Evolutionary conservation across 2,113 vertebrate genomes (phyloP).

Genomic region (Clupea harengus): DNA sequence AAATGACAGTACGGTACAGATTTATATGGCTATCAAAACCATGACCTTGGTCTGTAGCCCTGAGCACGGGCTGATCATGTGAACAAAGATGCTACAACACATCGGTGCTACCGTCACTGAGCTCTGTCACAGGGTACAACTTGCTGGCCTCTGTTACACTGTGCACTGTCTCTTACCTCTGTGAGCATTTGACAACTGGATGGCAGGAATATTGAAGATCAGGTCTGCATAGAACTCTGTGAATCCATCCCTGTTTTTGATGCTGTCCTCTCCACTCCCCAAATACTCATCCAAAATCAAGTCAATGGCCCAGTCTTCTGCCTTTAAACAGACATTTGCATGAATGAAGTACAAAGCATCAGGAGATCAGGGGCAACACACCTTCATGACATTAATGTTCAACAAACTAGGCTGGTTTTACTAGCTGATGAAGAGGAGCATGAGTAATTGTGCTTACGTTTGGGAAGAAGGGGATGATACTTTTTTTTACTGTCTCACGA

Average conservation of each 20-base stretch:
- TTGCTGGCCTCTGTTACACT: neutral
- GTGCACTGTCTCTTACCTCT: constrained; percentile 68
- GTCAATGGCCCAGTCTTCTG: constrained; percentile 29
- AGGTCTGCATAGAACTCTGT: constrained; percentile 70
- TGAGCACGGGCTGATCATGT: too few species aligned
- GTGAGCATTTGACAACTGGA: constrained; percentile 69
- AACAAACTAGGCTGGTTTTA: neutral
- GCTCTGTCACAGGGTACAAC: neutral
- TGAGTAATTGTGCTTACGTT: neutral
- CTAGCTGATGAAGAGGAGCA: neutral
- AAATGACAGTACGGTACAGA: too few species aligned
- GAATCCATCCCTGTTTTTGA: constrained; percentile 62
- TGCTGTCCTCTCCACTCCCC: constrained; percentile 61
- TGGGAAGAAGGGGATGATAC: neutral
- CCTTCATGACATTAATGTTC: too few species aligned
- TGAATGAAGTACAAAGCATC: neutral
- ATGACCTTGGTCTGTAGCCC: too few species aligned
- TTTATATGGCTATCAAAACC: too few species aligned
- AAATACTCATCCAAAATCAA: constrained; percentile 65
- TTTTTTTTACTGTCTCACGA: constrained; percentile 32
- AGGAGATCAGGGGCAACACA: neutral
- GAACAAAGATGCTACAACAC: too few species aligned
- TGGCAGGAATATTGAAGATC: constrained; percentile 66
- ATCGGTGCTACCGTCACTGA: too few species aligned
- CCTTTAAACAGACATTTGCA: constrained; percentile 16